A percentile compares a stretch with the other conserved stretches of the same genome.
Conservation (phyloP, 2,113 vertebrate genomes). For the Carlito syrichta region DNA sequence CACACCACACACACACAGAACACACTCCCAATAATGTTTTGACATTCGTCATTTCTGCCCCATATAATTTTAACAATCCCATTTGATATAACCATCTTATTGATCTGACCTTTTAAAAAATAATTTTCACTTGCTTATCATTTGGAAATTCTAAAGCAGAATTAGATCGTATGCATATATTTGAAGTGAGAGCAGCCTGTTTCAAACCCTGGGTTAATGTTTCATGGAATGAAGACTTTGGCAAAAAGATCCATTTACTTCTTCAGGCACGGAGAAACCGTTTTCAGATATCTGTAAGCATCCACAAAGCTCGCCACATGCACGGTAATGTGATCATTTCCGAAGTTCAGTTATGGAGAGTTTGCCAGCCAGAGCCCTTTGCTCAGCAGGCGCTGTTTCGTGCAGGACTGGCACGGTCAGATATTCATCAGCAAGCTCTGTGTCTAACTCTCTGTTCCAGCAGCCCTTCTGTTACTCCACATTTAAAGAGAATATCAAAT, state of each 20-base stretch:
- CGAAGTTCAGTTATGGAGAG: background rate
- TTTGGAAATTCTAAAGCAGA: background rate
- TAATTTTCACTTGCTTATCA: background rate
- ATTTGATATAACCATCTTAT: background rate
- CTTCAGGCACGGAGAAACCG: background rate
- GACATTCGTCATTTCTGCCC: background rate
- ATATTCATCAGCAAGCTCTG: background rate
- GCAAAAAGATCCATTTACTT: background rate
- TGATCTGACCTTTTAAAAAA: background rate
- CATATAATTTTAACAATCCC: background rate
- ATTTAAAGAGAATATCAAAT: slow-evolving; percentile 52
- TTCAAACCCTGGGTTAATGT: background rate
- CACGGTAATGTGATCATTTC: background rate
- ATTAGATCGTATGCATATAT: background rate
- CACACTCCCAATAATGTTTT: background rate
- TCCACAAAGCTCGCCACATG: background rate
- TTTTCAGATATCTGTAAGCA: background rate
- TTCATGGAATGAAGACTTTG: background rate
- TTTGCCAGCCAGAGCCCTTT: background rate
- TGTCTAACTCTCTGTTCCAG: background rate
- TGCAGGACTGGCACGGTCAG: background rate
- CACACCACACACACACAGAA: background rate
- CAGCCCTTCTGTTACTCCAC: background rate
- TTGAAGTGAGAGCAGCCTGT: background rate
- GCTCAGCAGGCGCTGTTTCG: background rate